Evolutionary conservation across 2,797 vertebrate genomes (phyloP), one percentile per base, ranked within the genome.

Genomic region (Dryobates pubescens): DNA sequence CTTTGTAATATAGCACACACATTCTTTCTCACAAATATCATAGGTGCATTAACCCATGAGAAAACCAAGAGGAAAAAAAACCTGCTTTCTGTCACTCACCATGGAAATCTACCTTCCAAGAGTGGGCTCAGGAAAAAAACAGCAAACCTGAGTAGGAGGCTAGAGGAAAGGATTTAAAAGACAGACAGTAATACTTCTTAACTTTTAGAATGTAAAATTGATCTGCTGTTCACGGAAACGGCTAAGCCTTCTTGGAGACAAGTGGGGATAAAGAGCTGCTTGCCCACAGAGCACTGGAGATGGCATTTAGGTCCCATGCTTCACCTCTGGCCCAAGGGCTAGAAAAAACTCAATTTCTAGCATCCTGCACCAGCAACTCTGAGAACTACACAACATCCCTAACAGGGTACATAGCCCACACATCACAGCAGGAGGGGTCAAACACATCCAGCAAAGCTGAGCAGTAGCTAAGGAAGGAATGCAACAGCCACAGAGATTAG

Each of bases 1-100:
- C 63, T 80, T 67, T 69, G 26, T 71, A 64, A 81, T 11, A 69
- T 0, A 75, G 59, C 0, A 0, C n/a, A 45, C 22, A 17, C 62
- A 69, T 82, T 87, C 72, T 82, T 88, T 49, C 83, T 22, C 82
- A 59, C 78, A 88, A 94, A 81, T 76, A 78, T 77, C 82, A 73
- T 5, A 85, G 70, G 53, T 88, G 56, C 70, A 10, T 76, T 88
- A 86, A 82, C 67, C 72, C 17, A 1, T 26, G 76, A 90, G 47
- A 88, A 82, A 82, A 80, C 16, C 2, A 2, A 75, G 10, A 30
- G 32, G 77, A 75, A 59, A 38, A 38, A 83, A 81, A 94, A 45
- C 53, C 56, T 78, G 22, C 65, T 85, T 4, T 0, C 67, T 70
- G 36, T 53, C 67, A 67, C 34, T 67, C 16, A 18, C 32, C 3